Conservation (phyloP, 1,140 invertebrate species). For the Holotrichia oblita region DNA sequence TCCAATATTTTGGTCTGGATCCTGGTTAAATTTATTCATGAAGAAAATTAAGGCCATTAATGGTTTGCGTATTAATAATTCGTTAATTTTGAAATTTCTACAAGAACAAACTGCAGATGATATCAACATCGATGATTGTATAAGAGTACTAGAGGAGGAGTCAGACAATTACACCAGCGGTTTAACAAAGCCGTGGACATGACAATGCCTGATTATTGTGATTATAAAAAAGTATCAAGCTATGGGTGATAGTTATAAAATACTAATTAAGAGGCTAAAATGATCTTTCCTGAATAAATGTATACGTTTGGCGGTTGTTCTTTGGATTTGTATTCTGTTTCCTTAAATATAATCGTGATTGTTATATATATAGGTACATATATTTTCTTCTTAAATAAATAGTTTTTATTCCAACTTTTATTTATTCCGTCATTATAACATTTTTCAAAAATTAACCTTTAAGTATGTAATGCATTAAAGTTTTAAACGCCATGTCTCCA, state of each 20-base stretch:
- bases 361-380: too few relatives aligned
- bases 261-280: conserved; percentile 1
- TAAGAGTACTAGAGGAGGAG: conserved; percentile 50
- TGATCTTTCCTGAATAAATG: not conserved
- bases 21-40: conserved; percentile 64
- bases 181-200: conserved; percentile 57
- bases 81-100: conserved; percentile 60
- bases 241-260: not conserved
- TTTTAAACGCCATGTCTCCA: too few relatives aligned
- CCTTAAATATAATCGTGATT: too few relatives aligned
- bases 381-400: too few relatives aligned
- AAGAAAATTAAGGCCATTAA: conserved; percentile 60
- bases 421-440: too few relatives aligned
- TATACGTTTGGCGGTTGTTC: too few relatives aligned
- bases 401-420: too few relatives aligned
- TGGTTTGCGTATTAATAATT: conserved; percentile 62
- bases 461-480: too few relatives aligned
- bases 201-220: conserved; percentile 16
- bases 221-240: not conserved
- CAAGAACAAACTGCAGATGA: conserved; percentile 51
- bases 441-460: too few relatives aligned
- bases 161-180: conserved; percentile 50
- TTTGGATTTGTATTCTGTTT: too few relatives aligned
- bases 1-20: conserved; percentile 59
- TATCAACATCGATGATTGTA: conserved; percentile 47